Evolutionary conservation across 2,888 invertebrate species (phyloP), one percentile per base, ranked within the genome.

Genomic region (Melieria picta): DNA sequence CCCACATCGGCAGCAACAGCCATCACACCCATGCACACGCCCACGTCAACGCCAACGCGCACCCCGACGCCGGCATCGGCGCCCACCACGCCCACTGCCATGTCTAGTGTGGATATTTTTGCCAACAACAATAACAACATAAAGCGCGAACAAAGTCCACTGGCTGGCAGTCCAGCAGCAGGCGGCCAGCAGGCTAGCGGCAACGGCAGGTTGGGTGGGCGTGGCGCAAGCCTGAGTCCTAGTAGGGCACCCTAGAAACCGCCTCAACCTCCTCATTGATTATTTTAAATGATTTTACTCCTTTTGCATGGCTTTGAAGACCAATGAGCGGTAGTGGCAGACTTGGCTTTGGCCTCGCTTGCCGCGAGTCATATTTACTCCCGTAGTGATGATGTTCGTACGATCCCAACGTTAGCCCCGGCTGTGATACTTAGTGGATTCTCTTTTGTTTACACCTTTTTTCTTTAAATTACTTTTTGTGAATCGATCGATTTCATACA

Each of bases 351-450:
- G 16, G 1, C 30, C 30, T 30, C 30, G 1, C 30, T 30, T 30
- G 30, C 30, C 30, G 30, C 30, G 30, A 30, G 30, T 30, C 30
- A 30, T 30, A 30, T 30, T 30, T 30, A 30, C 30, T 30, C 30
- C 30, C 30, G 30, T 30, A 30, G 58, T 58, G 30, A 65, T 47
- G 52, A 60, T 10, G 30, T 30, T 52, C 50, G 52, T 60, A 68
- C 75, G 72, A 80, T 79, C 83, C 84, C 77, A 82, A 79, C 79
- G 80, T 85, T 85, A 83, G 80, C 84, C 87, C 87, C 87, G 86
- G 85, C 86, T 86, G 87, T 86, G 86, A 86, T 86, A 86, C 83
- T 84, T 83, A 71, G 65, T 56, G 60, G 56, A 71, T 52, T n/a
- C 16, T n/a, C 10, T 61, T 65, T 55, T 47, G 9, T 43, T 60